Evolutionary conservation across 2,113 vertebrate genomes (phyloP), one percentile per base, ranked within the genome.

Genomic region (Cynocephalus volans): DNA sequence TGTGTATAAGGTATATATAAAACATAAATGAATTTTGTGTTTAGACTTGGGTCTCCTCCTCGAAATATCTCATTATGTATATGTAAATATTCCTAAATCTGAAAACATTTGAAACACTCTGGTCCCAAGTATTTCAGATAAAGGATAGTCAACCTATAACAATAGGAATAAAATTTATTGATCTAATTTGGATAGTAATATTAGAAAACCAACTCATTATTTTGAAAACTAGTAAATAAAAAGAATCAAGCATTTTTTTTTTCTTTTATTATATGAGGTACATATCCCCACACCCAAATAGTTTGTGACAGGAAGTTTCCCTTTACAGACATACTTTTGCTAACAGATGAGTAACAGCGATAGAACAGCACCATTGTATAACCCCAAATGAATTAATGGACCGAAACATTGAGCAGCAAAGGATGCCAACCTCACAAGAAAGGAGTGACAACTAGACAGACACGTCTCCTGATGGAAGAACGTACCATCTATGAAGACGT

Each of bases 131-230:
- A 41, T 41, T 41, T 41, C 41, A 41, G 41, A 41, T 41, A 41
- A 41, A 41, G 41, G 41, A 41, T 41, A 41, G 41, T 41, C 41
- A 41, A 41, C 41, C 41, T 41, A 41, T 67, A 54, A 45, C 72
- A 52, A 58, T 58, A 54, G 64, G n/a, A 58, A 70, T 81, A 80
- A 81, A 81, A 93, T 4, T 19, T 21, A 84, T 80, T 83, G 28
- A 48, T 82, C 67, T 90, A 58, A 79, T 54, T 83, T 95, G 67
- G n/a, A 83, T 60, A 17, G 75, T 58, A 23, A n/a, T 90, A 58
- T 76, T 90, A 48, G 21, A 90, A 90, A 50, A 58, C 76, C 31
- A 84, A 60, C 23, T 76, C 31, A 28, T 83, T 80, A 56, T 80
- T 86, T 75, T 85, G 54, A 86, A 95, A 92, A 54, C 7, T 24